Conservation (phyloP, 2,888 invertebrate species). For the Hoplodrina blanda region DNA sequence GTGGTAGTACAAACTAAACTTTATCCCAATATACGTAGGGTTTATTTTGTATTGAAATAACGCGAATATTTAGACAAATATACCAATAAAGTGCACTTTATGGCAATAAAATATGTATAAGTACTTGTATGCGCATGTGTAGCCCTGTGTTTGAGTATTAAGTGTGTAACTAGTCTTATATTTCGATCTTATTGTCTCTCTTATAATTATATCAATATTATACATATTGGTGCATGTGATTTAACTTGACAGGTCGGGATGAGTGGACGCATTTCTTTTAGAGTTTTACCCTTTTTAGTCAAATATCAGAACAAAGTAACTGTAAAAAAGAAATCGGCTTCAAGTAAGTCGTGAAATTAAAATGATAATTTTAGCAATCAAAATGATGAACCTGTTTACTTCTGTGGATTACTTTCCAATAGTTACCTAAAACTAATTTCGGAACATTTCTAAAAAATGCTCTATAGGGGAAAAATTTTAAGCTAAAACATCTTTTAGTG, state of each 20-base stretch:
- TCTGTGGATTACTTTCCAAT: too few species aligned
- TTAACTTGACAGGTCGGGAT: conserved; percentile 32
- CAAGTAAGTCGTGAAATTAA: too few species aligned
- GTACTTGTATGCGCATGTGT: conserved; percentile 42
- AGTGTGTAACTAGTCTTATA: conserved; percentile 63
- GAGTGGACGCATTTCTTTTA: conserved; percentile 22
- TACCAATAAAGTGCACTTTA: background rate
- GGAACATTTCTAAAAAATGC: too few species aligned
- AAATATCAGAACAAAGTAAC: too few species aligned
- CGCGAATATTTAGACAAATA: background rate
- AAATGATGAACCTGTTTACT: too few species aligned
- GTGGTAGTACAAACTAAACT: background rate
- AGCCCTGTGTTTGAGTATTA: conserved; percentile 45
- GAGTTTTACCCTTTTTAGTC: background rate
- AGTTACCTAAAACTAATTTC: too few species aligned
- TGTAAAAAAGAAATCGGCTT: too few species aligned
- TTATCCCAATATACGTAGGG: background rate
- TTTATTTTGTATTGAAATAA: conserved; percentile 5
- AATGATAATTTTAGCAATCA: too few species aligned
- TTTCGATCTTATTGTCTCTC: conserved; percentile 44
- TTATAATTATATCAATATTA: conserved; percentile 34
- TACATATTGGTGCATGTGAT: conserved; percentile 58
- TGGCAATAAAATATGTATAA: conserved; percentile 21
- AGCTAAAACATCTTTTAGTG: background rate
- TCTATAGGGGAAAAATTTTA: background rate